Evolutionary conservation across 2,797 vertebrate genomes (phyloP).

Genomic region (Choloepus didactylus): DNA sequence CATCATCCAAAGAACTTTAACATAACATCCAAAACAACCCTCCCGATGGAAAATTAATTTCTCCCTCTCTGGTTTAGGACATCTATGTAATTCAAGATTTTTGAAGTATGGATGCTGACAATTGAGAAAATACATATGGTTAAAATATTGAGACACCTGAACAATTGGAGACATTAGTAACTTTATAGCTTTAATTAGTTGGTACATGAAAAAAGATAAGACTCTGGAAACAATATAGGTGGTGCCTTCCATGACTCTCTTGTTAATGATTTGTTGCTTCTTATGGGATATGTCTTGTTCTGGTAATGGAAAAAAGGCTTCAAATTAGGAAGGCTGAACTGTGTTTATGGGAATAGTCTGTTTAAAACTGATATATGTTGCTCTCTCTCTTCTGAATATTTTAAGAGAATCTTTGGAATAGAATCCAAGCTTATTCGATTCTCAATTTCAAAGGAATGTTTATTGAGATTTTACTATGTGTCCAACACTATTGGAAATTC

Average conservation of each 20-base stretch:
- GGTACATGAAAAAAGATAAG: slow-evolving; percentile 18
- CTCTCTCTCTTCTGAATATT: neutral
- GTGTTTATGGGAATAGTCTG: neutral
- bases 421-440: neutral
- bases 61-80: neutral
- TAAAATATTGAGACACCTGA: neutral
- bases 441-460: slow-evolving; percentile 28
- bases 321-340: neutral
- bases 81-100: neutral
- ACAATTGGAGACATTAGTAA: neutral
- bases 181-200: slow-evolving; percentile 6
- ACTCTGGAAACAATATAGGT: neutral
- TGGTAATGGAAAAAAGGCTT: neutral
- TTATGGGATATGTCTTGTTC: neutral
- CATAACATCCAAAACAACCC: too few relatives aligned
- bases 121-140: neutral
- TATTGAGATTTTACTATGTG: slow-evolving; percentile 23
- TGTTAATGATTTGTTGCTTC: neutral
- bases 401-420: neutral
- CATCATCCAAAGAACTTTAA: too few relatives aligned
- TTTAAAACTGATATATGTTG: neutral
- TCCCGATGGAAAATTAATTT: neutral
- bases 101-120: neutral
- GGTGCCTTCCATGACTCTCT: neutral
- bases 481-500: neutral